Conservation (phyloP, 2,797 vertebrate species). For the Phalloptychus januarius region DNA sequence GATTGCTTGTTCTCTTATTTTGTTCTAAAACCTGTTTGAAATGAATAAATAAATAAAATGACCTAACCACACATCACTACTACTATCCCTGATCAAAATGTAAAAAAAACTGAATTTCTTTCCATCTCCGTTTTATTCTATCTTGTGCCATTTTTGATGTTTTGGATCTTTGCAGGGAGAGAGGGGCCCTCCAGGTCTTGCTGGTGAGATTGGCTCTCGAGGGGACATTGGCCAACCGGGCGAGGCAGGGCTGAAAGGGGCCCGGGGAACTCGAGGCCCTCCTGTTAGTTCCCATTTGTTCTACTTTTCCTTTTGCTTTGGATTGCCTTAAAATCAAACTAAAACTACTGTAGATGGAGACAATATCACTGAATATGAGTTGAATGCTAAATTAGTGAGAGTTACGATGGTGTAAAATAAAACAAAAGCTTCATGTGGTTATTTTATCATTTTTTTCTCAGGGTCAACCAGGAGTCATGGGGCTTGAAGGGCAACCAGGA, state of each 20-base stretch:
- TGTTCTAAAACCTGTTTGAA: no score
- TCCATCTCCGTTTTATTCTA: neutral
- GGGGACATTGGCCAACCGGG: conserved; percentile 86
- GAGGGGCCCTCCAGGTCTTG: conserved; percentile 84
- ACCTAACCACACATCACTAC: neutral
- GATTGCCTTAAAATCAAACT: neutral
- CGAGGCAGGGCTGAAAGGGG: conserved; percentile 88
- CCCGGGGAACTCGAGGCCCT: conserved; percentile 91
- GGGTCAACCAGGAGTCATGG: conserved; percentile 89
- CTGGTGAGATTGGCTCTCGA: conserved; percentile 85
- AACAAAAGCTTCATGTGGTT: neutral
- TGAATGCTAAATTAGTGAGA: neutral
- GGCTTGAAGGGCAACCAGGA: conserved; percentile 88
- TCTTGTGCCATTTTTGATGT: neutral
- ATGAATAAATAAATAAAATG: no score
- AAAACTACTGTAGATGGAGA: neutral
- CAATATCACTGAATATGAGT: neutral
- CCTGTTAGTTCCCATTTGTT: conserved; percentile 75
- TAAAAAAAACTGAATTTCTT: neutral
- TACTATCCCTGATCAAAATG: neutral
- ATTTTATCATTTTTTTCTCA: conserved; percentile 66
- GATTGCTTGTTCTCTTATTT: no score
- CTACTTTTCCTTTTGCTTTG: neutral
- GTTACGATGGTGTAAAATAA: neutral
- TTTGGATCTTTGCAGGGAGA: conserved; percentile 83